Conservation (phyloP, 2,797 vertebrate species). For the Pagetopsis macropterus region DNA sequence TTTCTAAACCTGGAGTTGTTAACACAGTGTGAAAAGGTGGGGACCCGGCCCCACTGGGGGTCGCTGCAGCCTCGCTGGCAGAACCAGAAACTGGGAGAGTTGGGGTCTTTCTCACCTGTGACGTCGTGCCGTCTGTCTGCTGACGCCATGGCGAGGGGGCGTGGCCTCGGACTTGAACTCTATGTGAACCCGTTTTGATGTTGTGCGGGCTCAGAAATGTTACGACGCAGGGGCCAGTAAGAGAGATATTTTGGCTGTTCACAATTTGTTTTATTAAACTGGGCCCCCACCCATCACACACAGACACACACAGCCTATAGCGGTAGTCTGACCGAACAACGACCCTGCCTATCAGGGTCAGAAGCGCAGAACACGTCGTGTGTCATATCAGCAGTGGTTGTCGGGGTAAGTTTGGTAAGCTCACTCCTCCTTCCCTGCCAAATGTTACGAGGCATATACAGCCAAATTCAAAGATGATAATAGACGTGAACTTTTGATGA, state of each 20-base stretch:
- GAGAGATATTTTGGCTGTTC: constrained; percentile 70
- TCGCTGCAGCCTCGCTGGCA: constrained; percentile 48
- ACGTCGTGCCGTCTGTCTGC: constrained; percentile 43
- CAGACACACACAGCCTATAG: constrained; percentile 63
- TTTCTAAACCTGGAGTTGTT: neutral
- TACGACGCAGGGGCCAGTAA: constrained; percentile 64
- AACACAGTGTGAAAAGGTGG: neutral
- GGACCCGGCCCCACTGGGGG: constrained; percentile 46
- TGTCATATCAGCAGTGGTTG: constrained; percentile 63
- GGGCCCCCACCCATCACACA: constrained; percentile 1
- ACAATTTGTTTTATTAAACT: constrained; percentile 44
- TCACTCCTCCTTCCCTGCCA: constrained; percentile 35
- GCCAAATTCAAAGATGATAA: constrained; percentile 48
- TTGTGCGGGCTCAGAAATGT: constrained; percentile 48
- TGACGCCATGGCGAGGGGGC: constrained; percentile 64
- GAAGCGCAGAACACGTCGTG: constrained; percentile 69
- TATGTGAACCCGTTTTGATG: constrained; percentile 73
- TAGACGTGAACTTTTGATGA: constrained; percentile 78
- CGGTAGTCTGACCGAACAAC: constrained; percentile 76
- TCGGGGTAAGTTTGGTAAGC: constrained; percentile 52
- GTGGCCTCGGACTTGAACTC: constrained; percentile 70
- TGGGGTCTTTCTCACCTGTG: constrained; percentile 16
- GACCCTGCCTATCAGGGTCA: constrained; percentile 76
- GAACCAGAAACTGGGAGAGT: neutral
- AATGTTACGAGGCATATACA: constrained; percentile 51